Evolutionary conservation across 1,140 invertebrate species (phyloP).

Genomic region (Pectinophora gossypiella): DNA sequence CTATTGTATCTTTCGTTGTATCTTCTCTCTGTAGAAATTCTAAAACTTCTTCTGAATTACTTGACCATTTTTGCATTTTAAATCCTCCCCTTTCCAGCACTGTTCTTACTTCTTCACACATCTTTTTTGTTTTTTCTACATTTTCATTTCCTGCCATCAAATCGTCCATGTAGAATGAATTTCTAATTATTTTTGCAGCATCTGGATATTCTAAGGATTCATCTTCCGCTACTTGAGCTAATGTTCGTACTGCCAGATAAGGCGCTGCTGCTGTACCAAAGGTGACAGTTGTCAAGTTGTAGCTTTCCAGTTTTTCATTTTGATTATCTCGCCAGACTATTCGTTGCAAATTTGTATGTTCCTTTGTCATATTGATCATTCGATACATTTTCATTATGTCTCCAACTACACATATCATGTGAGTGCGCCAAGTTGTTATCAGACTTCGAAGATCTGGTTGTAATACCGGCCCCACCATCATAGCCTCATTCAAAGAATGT

Average conservation of each 20-base stretch:
- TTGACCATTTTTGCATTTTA: constrained; percentile 53
- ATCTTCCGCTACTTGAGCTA: constrained; percentile 38
- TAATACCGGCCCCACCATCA: constrained; percentile 25
- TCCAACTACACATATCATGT: constrained; percentile 17
- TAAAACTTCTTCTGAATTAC: constrained; percentile 28
- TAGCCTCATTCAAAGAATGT: constrained; percentile 19
- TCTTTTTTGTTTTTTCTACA: constrained; percentile 15
- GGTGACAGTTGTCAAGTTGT: constrained; percentile 31
- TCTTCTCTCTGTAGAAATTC: constrained; percentile 10
- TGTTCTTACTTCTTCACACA: constrained; percentile 13
- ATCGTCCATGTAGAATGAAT: constrained; percentile 47
- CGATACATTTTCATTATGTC: constrained; percentile 28
- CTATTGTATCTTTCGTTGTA: constrained; percentile 14
- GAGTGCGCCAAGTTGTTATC: constrained; percentile 18
- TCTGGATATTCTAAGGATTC: constrained; percentile 19
- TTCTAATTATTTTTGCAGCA: constrained; percentile 16
- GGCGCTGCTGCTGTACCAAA: constrained; percentile 38
- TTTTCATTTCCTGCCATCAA: constrained; percentile 28
- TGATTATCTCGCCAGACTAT: constrained; percentile 46
- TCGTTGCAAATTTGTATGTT: constrained; percentile 36
- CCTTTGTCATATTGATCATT: constrained; percentile 17
- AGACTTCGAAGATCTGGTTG: constrained; percentile 24
- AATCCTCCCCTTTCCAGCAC: constrained; percentile 39
- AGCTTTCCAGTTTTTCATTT: constrained; percentile 27
- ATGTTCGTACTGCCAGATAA: constrained; percentile 30